phyloP scores from a whole-genome alignment of 2,113 vertebrate genomes.

The Dromaius novaehollandiae region DNA sequence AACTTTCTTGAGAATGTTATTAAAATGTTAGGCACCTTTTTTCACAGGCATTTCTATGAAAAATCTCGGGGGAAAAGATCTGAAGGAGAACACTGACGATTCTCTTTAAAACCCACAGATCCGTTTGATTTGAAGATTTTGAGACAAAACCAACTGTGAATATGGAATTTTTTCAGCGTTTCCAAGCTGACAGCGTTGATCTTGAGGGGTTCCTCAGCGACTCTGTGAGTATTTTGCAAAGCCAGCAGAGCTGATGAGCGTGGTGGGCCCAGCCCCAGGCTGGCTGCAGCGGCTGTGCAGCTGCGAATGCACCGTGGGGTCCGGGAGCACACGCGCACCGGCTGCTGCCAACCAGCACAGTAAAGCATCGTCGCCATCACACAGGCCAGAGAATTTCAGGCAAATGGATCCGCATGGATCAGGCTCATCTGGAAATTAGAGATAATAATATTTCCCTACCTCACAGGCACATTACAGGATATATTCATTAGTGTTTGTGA shows the following conservation, averaged over 20 bases:
- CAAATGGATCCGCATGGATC: neutral
- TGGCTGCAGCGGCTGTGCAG: no score
- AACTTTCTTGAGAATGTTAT: neutral
- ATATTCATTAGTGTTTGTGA: neutral
- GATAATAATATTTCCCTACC: constrained; percentile 20
- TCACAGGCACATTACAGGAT: neutral
- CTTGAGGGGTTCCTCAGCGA: neutral
- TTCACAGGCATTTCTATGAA: neutral
- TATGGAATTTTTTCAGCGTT: neutral
- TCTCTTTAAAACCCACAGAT: neutral
- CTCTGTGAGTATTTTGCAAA: neutral
- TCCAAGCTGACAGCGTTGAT: neutral
- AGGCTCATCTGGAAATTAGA: constrained; percentile 28
- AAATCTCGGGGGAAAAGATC: neutral
- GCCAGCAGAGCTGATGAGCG: fast-evolving
- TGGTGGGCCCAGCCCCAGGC: no score
- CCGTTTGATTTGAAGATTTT: neutral
- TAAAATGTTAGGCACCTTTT: neutral
- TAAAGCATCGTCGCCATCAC: fast-evolving
- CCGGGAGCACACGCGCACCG: no score
- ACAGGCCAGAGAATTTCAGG: neutral
- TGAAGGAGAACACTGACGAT: neutral
- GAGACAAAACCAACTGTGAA: neutral
- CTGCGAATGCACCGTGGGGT: fast-evolving
- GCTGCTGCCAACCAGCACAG: no score